Evolutionary conservation across 2,113 vertebrate species (phyloP), one percentile per base, ranked within the genome.

Genomic region (Hemibagrus wyckioides): DNA sequence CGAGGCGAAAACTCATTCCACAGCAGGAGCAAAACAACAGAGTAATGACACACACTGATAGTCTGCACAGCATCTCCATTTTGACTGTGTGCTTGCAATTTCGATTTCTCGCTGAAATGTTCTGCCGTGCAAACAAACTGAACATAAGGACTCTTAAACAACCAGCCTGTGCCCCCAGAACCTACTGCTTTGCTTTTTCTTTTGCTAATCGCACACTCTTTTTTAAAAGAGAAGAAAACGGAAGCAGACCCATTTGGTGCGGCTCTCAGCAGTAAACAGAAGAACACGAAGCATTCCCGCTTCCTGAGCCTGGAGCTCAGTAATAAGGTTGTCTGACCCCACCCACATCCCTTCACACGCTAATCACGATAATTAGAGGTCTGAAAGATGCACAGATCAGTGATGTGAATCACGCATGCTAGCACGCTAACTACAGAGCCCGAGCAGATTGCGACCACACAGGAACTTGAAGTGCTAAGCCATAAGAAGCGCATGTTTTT

Each of bases 311-410:
- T 85, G 67, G 86, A 85, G 90, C 89, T 75, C 88, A 75, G 85
- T 93, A 92, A 93, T 93, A 94, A 93, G 91, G 88, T 92, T 92
- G 90, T 90, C 85, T 85, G 92, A 92, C 92, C 93, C 87, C 80
- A 88, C 90, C 89, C 89, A 86, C 90, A 92, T 91, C 89, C 89
- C 90, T 89, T 90, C 90, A 90, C 89, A 23, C 59, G 90, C 89
- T 94, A 94, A 95, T 94, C 92, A 92, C 89, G 88, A 89, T 94
- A 94, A 95, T 95, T 95, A 94, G 89, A 92, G 88, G 87, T 76
- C 80, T 80, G 89, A 73, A 90, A 80, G 36, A 71, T 23, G 17
- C 83, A 88, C 81, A 91, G 89, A 93, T 92, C 91, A 75, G 89
- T 90, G 92, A 92, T 71, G 88, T 89, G 86, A 85, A 88, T 89